phyloP scores from a whole-genome alignment of 2,888 invertebrate species.

The Leptinotarsa peninsularis region DNA sequence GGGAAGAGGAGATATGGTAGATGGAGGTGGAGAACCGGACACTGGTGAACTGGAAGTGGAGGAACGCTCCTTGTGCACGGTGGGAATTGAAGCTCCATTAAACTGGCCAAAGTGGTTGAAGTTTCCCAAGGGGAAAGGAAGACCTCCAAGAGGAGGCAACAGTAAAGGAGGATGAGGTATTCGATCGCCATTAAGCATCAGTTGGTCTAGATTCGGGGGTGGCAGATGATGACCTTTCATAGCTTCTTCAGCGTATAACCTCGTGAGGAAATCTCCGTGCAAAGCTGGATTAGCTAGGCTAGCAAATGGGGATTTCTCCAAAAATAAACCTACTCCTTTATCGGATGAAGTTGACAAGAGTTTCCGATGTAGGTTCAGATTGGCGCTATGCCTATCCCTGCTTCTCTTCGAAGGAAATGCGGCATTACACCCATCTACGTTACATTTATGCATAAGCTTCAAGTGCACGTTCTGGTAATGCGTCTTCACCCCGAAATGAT shows the following conservation, averaged over 20 bases:
- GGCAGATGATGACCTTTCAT: constrained; percentile 68
- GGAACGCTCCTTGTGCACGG: constrained; percentile 63
- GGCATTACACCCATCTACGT: constrained; percentile 93
- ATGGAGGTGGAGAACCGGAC: constrained; percentile 68
- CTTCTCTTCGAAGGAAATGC: constrained; percentile 94
- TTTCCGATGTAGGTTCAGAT: constrained; percentile 91
- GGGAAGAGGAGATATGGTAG: constrained; percentile 60
- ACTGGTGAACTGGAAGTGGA: constrained; percentile 70
- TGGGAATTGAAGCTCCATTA: constrained; percentile 62
- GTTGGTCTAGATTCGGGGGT: constrained; percentile 66
- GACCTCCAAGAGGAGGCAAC: constrained; percentile 71
- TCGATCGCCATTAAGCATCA: constrained; percentile 67
- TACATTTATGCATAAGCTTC: constrained; percentile 95
- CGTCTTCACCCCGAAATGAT: constrained; percentile 91
- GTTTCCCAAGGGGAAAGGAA: constrained; percentile 68
- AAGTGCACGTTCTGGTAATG: constrained; percentile 97
- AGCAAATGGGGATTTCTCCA: constrained; percentile 69
- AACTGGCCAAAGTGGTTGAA: constrained; percentile 65
- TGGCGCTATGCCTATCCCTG: constrained; percentile 92
- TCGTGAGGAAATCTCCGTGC: constrained; percentile 83
- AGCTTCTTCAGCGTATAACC: constrained; percentile 81
- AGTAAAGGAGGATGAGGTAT: constrained; percentile 71
- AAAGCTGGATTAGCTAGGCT: constrained; percentile 74
- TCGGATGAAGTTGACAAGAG: constrained; percentile 80
- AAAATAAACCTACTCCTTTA: constrained; percentile 65